These are phyloP conservation scores for Diplolepis rosae DNA, from an alignment of 2,888 invertebrate genomes.

Conservation along the genomic window DNA sequence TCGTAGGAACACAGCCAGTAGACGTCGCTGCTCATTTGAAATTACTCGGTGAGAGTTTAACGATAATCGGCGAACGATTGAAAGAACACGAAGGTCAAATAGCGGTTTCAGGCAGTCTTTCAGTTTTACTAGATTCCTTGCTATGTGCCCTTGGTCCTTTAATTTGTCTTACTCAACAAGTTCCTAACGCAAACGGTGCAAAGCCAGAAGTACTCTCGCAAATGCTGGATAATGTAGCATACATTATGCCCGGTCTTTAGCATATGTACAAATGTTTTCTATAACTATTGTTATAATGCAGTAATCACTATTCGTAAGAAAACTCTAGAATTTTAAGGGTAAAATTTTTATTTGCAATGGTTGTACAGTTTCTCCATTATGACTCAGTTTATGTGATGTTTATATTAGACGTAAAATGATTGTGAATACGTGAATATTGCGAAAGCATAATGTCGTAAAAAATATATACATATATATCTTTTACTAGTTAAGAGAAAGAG, in stretches of 20 bases:
- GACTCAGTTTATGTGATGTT: constrained; percentile 3
- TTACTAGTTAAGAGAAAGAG: constrained; percentile 6
- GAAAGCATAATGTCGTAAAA: constrained; percentile 14
- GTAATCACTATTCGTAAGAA: neutral
- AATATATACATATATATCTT: constrained; percentile 21
- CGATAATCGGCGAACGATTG: constrained; percentile 93
- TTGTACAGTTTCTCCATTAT: constrained; percentile 15
- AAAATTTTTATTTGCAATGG: constrained; percentile 13
- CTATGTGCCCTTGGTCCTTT: constrained; percentile 93
- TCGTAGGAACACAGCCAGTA: constrained; percentile 85
- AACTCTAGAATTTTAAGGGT: neutral
- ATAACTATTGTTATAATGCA: neutral
- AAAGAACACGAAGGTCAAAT: constrained; percentile 97
- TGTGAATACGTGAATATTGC: constrained; percentile 25
- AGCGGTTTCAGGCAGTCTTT: constrained; percentile 94
- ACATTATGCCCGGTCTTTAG: constrained; percentile 80
- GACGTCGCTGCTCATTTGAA: constrained; percentile 96
- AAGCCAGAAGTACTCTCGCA: constrained; percentile 76
- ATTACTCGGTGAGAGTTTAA: constrained; percentile 92
- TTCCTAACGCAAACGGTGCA: constrained; percentile 79
- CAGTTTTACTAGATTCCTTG: constrained; percentile 92
- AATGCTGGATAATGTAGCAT: constrained; percentile 95
- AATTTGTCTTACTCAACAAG: constrained; percentile 87
- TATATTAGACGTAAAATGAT: constrained; percentile 11
- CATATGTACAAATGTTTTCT: constrained; percentile 8